Percentiles rank a stretch among this genome's conserved stretches.
Conservation (phyloP, 2,113 vertebrate genomes). For the Apeltes quadracus region DNA sequence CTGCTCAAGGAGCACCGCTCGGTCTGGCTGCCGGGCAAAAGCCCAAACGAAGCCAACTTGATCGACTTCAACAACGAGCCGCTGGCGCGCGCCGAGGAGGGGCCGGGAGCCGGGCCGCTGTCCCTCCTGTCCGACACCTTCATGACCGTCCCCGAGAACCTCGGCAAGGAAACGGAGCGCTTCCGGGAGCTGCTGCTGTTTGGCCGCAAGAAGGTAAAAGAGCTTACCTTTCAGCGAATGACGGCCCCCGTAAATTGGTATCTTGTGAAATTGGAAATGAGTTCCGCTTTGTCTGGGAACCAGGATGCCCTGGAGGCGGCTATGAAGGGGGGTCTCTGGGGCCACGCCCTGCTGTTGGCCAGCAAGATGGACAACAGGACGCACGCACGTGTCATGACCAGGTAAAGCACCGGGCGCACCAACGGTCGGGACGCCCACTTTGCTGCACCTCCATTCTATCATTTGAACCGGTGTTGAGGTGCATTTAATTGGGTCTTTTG, state of each 20-base stretch:
- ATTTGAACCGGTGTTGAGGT: neutral
- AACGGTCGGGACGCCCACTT: neutral
- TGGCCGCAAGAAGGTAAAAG: slow-evolving; percentile 92
- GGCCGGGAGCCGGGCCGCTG: slow-evolving; percentile 88
- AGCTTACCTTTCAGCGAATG: neutral
- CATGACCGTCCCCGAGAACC: slow-evolving; percentile 75
- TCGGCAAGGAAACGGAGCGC: slow-evolving; percentile 90
- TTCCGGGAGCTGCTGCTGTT: slow-evolving; percentile 97
- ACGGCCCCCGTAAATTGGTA: too few species aligned
- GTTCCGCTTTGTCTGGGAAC: slow-evolving; percentile 13
- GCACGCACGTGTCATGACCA: slow-evolving; percentile 96
- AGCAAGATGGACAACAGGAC: slow-evolving; percentile 99
- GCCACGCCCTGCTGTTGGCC: slow-evolving; percentile 92
- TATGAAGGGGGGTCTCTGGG: slow-evolving; percentile 97
- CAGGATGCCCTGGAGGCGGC: slow-evolving; percentile 96
- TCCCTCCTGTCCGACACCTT: slow-evolving; percentile 90
- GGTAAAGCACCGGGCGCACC: slow-evolving; percentile 72
- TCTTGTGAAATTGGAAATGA: neutral
- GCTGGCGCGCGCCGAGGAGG: slow-evolving; percentile 87
- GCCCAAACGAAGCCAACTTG: slow-evolving; percentile 94
- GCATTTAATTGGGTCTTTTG: neutral
- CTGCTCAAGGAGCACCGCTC: slow-evolving; percentile 93
- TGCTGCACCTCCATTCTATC: neutral
- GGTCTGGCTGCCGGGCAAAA: slow-evolving; percentile 95
- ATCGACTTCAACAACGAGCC: slow-evolving; percentile 97